phyloP scores from a whole-genome alignment of 2,888 invertebrate species.

The Plagodis dolabraria region DNA sequence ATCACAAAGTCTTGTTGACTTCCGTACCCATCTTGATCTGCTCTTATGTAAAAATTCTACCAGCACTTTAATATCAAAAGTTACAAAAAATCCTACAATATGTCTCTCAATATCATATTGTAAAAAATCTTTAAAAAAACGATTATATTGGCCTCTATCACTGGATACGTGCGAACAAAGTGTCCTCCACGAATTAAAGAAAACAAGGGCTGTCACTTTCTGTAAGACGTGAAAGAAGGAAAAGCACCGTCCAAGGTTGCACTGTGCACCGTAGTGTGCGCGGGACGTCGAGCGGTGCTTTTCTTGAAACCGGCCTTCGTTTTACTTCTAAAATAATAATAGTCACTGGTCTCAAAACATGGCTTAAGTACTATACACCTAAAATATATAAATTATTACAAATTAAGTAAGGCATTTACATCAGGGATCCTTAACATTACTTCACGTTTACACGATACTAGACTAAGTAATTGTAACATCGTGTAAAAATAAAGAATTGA shows the following conservation, averaged over 20 bases:
- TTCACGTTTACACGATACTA: conserved; percentile 81
- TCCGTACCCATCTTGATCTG: conserved; percentile 80
- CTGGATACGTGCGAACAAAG: conserved; percentile 66
- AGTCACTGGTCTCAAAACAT: conserved; percentile 85
- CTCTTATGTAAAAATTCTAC: conserved; percentile 65
- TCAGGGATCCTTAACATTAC: conserved; percentile 80
- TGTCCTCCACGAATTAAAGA: conserved; percentile 70
- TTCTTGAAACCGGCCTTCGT: conserved; percentile 65
- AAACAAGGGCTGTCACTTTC: conserved; percentile 80
- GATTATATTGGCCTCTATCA: conserved; percentile 69
- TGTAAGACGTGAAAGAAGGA: conserved; percentile 70
- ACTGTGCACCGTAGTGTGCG: conserved; percentile 2
- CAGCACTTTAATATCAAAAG: conserved; percentile 83
- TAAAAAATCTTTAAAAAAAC: conserved; percentile 75
- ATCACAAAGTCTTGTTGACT: conserved; percentile 70
- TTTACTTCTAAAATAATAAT: conserved; percentile 82
- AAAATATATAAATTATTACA: conserved; percentile 85
- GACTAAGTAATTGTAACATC: conserved; percentile 69
- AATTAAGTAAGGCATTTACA: conserved; percentile 85
- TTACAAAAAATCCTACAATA: conserved; percentile 81
- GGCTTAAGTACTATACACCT: conserved; percentile 85
- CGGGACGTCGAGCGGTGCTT: conserved; percentile 67
- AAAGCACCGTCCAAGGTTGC: conserved; percentile 70
- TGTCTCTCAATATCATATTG: conserved; percentile 68
- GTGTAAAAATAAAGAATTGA: conserved; percentile 81